A percentile compares a stretch with the other conserved stretches of the same genome.
phyloP scores from a whole-genome alignment of 2,888 invertebrate genomes.

The Resseliella maxima region DNA sequence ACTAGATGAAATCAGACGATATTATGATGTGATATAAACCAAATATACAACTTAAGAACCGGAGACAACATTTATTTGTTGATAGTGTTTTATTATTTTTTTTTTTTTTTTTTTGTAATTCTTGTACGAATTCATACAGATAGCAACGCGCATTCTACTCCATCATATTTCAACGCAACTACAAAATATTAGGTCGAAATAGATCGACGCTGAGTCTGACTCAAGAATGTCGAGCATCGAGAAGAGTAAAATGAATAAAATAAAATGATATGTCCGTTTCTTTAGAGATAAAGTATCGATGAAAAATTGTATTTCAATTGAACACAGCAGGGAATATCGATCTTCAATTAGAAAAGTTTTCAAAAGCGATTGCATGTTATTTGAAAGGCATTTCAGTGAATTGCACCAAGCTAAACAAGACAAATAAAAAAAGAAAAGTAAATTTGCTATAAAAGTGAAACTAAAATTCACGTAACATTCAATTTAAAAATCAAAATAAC shows the following conservation, averaged over 20 bases:
- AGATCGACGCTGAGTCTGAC: not conserved
- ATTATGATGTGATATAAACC: too few species aligned
- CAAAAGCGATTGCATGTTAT: not conserved
- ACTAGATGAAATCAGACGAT: too few species aligned
- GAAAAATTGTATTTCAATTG: not conserved
- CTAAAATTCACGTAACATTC: not conserved
- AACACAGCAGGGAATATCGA: slow-evolving; percentile 15
- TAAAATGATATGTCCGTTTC: not conserved
- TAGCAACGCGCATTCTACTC: too few species aligned
- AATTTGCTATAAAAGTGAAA: not conserved
- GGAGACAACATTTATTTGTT: too few species aligned
- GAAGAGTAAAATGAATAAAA: not conserved
- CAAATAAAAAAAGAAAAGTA: not conserved
- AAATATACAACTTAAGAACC: too few species aligned
- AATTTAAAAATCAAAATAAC: not conserved
- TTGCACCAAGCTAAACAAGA: not conserved
- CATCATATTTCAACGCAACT: too few species aligned
- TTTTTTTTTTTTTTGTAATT: too few species aligned
- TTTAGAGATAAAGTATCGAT: not conserved
- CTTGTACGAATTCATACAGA: too few species aligned
- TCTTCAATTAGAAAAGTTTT: not conserved
- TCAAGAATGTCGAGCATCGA: not conserved
- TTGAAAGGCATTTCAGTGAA: not conserved
- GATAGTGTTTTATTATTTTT: too few species aligned
- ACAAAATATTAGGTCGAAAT: too few species aligned